Percentiles rank a stretch among this genome's conserved stretches.
Evolutionary conservation across 2,113 vertebrate species (phyloP).

Genomic region (Panurus biarmicus): DNA sequence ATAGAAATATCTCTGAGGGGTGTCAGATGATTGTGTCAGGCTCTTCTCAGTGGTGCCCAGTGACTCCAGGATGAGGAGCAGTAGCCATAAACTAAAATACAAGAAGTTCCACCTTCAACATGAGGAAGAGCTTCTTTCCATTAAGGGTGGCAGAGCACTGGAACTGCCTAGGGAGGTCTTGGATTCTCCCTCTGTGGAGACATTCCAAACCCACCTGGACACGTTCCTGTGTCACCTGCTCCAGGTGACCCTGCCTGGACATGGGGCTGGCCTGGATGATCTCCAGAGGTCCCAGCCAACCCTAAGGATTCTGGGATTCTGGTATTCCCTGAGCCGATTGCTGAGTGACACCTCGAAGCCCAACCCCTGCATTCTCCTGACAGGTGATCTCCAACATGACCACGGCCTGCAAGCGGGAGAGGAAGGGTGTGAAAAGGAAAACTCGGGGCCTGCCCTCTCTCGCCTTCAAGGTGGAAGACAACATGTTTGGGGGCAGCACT

Average conservation of each 20-base stretch:
- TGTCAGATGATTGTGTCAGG: not conserved
- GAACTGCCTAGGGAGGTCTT: not conserved
- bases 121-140: not conserved
- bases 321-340: not conserved
- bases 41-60: not conserved
- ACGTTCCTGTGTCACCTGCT: too few relatives aligned
- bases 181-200: not conserved
- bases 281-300: not conserved
- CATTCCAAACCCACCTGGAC: not conserved
- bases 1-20: not conserved
- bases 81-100: not conserved
- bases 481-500: constrained; percentile 46
- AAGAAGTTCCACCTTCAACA: not conserved
- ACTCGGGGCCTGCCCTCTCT: constrained; percentile 58
- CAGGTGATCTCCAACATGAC: constrained; percentile 84
- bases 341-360: not conserved
- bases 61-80: not conserved
- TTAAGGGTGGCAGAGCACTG: not conserved
- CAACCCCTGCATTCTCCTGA: not conserved
- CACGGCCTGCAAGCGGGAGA: constrained; percentile 75
- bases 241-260: not conserved
- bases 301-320: not conserved
- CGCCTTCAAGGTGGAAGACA: constrained; percentile 69
- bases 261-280: not conserved
- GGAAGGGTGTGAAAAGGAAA: constrained; percentile 72